Evolutionary conservation across 2,797 vertebrate genomes (phyloP).

Genomic region (Lepus townsendii): DNA sequence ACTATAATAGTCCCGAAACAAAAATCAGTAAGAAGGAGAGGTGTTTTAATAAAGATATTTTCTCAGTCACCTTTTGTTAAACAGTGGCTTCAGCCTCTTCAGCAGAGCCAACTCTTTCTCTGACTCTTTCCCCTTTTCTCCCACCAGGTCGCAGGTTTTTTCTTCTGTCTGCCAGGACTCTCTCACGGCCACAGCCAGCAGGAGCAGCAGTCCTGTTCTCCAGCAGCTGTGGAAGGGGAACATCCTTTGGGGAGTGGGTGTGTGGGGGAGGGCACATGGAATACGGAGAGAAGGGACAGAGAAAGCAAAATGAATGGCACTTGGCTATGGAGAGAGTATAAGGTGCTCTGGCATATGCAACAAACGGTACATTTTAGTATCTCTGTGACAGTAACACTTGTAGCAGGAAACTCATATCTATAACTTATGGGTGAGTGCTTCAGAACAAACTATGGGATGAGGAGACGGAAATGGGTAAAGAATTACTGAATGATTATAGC

Average conservation of each 20-base stretch:
- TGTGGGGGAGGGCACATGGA: not conserved
- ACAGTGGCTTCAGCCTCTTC: constrained; percentile 87
- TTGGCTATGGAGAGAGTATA: constrained; percentile 44
- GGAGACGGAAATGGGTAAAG: not conserved
- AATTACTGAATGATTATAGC: constrained; percentile 20
- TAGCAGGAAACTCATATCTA: not conserved
- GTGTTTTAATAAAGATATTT: not conserved
- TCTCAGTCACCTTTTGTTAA: constrained; percentile 85
- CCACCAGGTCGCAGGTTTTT: constrained; percentile 87
- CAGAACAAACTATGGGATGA: not conserved
- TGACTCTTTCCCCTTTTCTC: constrained; percentile 87
- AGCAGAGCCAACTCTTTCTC: constrained; percentile 87
- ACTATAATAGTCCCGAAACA: not conserved
- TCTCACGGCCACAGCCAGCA: constrained; percentile 78
- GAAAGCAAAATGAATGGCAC: not conserved
- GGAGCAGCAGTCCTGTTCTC: constrained; percentile 78
- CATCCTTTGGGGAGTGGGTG: constrained; percentile 85
- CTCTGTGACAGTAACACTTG: not conserved
- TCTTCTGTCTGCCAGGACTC: constrained; percentile 81
- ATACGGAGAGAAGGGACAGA: constrained; percentile 8
- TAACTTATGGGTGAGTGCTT: constrained; percentile 25
- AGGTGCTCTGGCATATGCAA: constrained; percentile 11
- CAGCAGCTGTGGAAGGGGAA: constrained; percentile 64
- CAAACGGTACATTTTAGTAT: constrained; percentile 1
- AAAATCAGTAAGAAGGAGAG: not conserved